A percentile compares a stretch with the other conserved stretches of the same genome.
Conservation (phyloP, 2,113 vertebrate genomes). For the Pipra filicauda region DNA sequence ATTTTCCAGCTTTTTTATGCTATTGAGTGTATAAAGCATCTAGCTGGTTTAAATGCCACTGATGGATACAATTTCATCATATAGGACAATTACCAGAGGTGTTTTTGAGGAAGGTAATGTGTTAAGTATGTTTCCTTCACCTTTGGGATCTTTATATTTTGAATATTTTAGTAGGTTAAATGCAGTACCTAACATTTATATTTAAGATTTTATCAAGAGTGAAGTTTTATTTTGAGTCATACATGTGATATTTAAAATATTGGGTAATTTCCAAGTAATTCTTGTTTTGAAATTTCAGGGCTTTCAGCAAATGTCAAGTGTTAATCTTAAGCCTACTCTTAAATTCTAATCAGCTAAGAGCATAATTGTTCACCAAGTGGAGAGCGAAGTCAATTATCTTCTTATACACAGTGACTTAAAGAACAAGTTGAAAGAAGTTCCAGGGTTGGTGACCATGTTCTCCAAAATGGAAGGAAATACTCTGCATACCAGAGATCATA, state of each 20-base stretch:
- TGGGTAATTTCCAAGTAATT: slow-evolving; percentile 26
- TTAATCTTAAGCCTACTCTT: slow-evolving; percentile 40
- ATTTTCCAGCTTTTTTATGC: neutral
- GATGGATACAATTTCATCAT: neutral
- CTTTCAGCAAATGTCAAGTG: slow-evolving; percentile 66
- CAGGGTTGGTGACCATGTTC: neutral
- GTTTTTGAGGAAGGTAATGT: neutral
- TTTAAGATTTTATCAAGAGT: neutral
- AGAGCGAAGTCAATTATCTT: slow-evolving; percentile 33
- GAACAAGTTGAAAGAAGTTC: neutral
- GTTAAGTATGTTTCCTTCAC: neutral
- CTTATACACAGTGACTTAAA: neutral
- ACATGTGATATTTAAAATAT: slow-evolving; percentile 21
- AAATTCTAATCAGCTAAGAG: slow-evolving; percentile 57
- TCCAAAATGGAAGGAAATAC: neutral
- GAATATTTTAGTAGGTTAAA: neutral
- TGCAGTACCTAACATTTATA: neutral
- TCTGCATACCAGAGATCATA: neutral
- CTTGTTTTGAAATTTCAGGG: slow-evolving; percentile 20
- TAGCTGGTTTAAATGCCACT: neutral
- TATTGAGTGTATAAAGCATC: neutral
- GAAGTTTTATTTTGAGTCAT: slow-evolving; percentile 28
- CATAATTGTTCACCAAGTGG: slow-evolving; percentile 39
- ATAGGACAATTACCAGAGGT: neutral
- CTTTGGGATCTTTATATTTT: neutral